These are phyloP conservation scores for Amblyopsis rosae DNA, from an alignment of 2,113 vertebrate species.

Conservation along the genomic window DNA sequence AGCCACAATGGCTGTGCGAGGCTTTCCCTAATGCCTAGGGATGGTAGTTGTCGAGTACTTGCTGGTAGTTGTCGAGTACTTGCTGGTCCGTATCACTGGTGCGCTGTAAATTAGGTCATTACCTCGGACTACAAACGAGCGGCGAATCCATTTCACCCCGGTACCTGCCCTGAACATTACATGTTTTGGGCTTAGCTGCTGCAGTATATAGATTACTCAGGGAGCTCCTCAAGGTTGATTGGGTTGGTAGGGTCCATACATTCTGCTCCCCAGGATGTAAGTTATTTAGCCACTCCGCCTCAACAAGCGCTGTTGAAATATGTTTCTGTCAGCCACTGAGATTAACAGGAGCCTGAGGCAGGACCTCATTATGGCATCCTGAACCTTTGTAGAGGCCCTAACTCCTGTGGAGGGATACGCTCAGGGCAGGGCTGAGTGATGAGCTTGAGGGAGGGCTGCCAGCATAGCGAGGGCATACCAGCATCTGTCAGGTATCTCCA, in stretches of 20 bases:
- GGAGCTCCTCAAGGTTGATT: not conserved
- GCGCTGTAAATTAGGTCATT: not conserved
- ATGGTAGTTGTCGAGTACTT: not conserved
- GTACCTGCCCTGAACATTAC: not conserved
- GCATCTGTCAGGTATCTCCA: not conserved
- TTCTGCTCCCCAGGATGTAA: not conserved
- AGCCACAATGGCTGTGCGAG: not conserved
- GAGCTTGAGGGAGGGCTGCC: too few relatives aligned
- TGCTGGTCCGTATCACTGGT: not conserved
- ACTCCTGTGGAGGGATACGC: not conserved
- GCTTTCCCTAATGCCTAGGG: not conserved
- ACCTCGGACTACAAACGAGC: not conserved
- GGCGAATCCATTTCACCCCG: not conserved
- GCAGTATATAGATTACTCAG: not conserved
- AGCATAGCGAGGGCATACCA: not conserved
- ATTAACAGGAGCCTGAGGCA: not conserved
- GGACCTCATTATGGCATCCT: not conserved
- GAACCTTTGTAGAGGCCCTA: not conserved
- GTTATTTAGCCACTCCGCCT: not conserved
- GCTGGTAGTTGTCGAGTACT: not conserved
- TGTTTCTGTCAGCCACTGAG: not conserved
- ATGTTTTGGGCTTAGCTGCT: not conserved
- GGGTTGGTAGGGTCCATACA: not conserved
- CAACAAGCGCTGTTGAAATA: not conserved
- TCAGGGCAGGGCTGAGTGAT: too few relatives aligned